Percentiles rank a stretch among this genome's conserved stretches.
Evolutionary conservation across 2,888 invertebrate genomes (phyloP).

Genomic region (Drosophila niveifrons): DNA sequence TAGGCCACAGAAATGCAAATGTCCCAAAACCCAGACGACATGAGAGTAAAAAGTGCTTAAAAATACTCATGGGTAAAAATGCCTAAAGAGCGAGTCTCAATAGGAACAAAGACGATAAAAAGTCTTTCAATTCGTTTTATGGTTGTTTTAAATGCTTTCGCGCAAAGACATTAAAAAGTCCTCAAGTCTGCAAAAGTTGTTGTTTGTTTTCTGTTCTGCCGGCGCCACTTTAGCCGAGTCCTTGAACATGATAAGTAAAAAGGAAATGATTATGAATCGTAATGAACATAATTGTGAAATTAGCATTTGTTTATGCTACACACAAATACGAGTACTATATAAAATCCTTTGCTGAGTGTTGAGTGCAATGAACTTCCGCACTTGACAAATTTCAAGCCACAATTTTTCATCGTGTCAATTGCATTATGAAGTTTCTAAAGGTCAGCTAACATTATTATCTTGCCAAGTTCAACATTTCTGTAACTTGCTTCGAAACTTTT

Average conservation of each 20-base stretch:
- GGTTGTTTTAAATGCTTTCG: conserved; percentile 65
- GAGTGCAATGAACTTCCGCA: conserved; percentile 39
- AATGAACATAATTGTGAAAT: conserved; percentile 60
- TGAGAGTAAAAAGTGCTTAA: neutral
- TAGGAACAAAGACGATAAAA: conserved; percentile 62
- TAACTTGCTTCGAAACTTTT: conserved; percentile 50
- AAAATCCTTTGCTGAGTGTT: neutral
- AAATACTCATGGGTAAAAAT: conserved; percentile 26
- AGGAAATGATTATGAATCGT: conserved; percentile 57
- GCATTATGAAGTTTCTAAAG: conserved; percentile 23
- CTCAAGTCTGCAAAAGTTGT: conserved; percentile 54
- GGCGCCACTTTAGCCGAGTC: conserved; percentile 28
- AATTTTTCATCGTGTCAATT: conserved; percentile 22
- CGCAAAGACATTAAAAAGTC: conserved; percentile 69
- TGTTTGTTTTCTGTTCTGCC: conserved; percentile 40
- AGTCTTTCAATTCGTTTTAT: conserved; percentile 58
- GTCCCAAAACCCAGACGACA: neutral
- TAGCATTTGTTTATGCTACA: conserved; percentile 30
- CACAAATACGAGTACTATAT: neutral
- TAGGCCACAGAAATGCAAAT: conserved; percentile 13
- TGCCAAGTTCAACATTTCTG: conserved; percentile 33
- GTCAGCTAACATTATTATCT: conserved; percentile 30
- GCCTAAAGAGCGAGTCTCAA: conserved; percentile 27
- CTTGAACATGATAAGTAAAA: conserved; percentile 35
- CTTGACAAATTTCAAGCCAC: neutral